Evolutionary conservation across 2,888 invertebrate genomes (phyloP).

Genomic region (Arrhopalites spinosus): DNA sequence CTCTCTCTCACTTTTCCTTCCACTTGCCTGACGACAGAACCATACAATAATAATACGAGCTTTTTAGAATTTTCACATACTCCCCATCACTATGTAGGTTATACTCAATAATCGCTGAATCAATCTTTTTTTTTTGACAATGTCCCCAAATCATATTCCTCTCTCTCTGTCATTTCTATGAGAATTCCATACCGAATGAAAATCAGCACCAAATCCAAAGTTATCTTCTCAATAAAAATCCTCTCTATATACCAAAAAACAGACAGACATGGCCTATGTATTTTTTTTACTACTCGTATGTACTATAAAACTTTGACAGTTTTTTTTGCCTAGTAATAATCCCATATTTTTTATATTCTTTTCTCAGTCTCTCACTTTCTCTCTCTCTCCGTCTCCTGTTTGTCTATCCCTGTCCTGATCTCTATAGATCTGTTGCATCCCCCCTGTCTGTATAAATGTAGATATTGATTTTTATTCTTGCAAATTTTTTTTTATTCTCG

Average conservation of each 20-base stretch:
- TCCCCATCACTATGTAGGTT: not conserved
- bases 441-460: too few species aligned
- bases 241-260: too few species aligned
- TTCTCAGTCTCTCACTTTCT: not conserved
- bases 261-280: too few species aligned
- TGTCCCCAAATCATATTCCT: too few species aligned
- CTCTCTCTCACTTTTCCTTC: not conserved
- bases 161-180: too few species aligned
- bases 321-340: too few species aligned
- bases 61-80: not conserved
- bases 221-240: too few species aligned
- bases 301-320: too few species aligned
- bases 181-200: too few species aligned
- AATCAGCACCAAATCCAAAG: too few species aligned
- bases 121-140: not conserved
- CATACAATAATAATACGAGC: not conserved
- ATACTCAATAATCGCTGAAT: conserved; percentile 12
- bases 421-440: too few species aligned
- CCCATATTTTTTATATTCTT: not conserved
- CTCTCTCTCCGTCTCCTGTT: not conserved
- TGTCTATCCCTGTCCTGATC: not conserved
- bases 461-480: not conserved
- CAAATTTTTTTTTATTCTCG: not conserved
- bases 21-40: not conserved
- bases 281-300: too few species aligned